Conservation (phyloP, 2,797 vertebrate genomes). For the Sebastes glaucus region DNA sequence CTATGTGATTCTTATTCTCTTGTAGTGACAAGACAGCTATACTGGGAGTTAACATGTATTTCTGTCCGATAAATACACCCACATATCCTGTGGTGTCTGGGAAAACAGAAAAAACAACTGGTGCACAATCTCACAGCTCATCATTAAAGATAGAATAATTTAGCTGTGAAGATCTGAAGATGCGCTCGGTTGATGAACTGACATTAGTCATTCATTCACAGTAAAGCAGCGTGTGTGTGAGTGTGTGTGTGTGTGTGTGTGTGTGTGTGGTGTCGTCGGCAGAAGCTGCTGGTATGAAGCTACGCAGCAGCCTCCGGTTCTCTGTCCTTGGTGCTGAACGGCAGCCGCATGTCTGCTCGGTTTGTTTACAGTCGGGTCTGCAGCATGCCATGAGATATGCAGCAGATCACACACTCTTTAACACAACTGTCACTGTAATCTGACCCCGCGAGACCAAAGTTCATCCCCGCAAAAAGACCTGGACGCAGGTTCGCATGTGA, state of each 20-base stretch:
- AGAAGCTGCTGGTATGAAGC: constrained; percentile 5
- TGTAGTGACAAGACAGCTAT: not conserved
- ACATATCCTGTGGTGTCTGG: not conserved
- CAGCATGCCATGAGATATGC: not conserved
- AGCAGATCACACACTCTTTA: too few relatives aligned
- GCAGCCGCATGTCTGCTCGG: not conserved
- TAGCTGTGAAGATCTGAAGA: not conserved
- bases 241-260: too few relatives aligned
- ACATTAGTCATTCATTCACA: too few relatives aligned
- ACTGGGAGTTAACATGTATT: not conserved
- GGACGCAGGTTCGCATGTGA: not conserved
- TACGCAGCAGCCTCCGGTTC: constrained; percentile 56
- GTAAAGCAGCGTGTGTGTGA: not conserved
- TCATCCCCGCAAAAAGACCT: not conserved
- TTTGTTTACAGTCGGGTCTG: constrained; percentile 9
- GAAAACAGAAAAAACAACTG: not conserved
- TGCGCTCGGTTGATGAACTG: not conserved
- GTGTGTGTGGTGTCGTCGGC: not conserved
- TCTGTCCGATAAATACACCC: not conserved
- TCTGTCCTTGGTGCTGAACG: constrained; percentile 68
- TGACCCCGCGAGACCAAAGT: constrained; percentile 8
- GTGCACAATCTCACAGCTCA: not conserved
- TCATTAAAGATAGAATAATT: not conserved
- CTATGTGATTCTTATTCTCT: not conserved
- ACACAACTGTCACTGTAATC: not conserved